These are phyloP conservation scores for Andricus curvator DNA, from an alignment of 2,888 invertebrate species.

Conservation along the genomic window DNA sequence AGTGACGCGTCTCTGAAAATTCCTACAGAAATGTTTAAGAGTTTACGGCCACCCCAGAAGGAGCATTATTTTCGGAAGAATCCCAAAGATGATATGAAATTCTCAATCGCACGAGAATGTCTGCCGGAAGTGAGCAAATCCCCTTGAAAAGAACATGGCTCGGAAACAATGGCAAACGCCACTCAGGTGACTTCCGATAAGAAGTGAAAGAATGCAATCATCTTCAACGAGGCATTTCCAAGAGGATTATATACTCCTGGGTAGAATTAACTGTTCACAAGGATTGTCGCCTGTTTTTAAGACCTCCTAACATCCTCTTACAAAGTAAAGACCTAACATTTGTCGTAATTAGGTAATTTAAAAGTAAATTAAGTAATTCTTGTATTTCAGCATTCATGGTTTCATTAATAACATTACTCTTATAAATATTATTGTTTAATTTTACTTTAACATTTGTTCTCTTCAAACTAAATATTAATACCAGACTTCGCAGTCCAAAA, in stretches of 20 bases:
- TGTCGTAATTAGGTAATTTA: background rate
- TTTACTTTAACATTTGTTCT: too few species aligned
- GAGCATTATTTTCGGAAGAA: background rate
- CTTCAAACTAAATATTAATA: too few species aligned
- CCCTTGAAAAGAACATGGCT: constrained; percentile 31
- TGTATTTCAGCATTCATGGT: too few species aligned
- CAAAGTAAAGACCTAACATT: background rate
- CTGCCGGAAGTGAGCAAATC: constrained; percentile 24
- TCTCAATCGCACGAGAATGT: constrained; percentile 1
- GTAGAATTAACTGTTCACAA: constrained; percentile 32
- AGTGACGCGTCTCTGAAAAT: too few species aligned
- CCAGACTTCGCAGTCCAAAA: too few species aligned
- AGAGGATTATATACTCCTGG: constrained; percentile 27
- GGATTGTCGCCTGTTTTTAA: constrained; percentile 1
- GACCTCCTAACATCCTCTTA: constrained; percentile 17
- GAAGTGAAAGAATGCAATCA: constrained; percentile 32
- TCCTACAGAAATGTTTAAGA: too few species aligned
- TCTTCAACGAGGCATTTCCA: constrained; percentile 32
- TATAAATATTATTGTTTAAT: too few species aligned
- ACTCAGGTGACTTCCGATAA: constrained; percentile 39
- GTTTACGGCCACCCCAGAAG: too few species aligned
- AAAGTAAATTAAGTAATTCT: too few species aligned
- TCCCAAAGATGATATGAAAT: constrained; percentile 5
- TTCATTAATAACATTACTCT: too few species aligned
- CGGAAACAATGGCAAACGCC: constrained; percentile 36